phyloP scores from a whole-genome alignment of 2,797 vertebrate genomes.

The Neosalanx taihuensis region DNA sequence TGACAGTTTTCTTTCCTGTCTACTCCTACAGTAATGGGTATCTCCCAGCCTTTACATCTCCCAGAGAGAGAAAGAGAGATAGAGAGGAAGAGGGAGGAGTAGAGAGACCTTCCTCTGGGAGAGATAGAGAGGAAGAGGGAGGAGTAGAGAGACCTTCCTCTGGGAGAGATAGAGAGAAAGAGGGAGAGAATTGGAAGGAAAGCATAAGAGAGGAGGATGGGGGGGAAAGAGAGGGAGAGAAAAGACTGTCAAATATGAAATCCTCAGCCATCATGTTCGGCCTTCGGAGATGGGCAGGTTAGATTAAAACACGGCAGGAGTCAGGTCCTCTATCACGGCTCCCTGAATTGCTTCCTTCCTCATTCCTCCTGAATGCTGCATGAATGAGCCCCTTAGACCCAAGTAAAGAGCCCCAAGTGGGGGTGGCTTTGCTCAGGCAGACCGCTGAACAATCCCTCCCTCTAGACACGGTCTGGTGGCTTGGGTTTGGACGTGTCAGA shows the following conservation, averaged over 20 bases:
- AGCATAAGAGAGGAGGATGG: background rate
- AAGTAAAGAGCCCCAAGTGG: background rate
- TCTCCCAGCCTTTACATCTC: background rate
- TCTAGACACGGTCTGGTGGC: no score
- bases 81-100: background rate
- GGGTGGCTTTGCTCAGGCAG: background rate
- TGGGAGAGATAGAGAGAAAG: conserved; percentile 8
- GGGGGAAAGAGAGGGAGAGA: background rate
- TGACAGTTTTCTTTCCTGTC: conserved; percentile 21
- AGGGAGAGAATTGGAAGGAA: background rate
- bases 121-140: background rate
- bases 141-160: background rate
- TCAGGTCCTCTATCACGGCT: background rate
- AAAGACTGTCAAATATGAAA: background rate
- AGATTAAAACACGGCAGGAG: background rate
- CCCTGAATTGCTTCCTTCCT: background rate
- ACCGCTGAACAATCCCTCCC: background rate
- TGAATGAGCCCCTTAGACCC: background rate
- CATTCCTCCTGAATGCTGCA: background rate
- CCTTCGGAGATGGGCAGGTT: background rate
- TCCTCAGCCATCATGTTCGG: background rate
- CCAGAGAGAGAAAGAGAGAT: background rate
- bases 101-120: background rate
- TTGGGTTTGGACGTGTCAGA: conserved; percentile 7
- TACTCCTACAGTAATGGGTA: background rate